Percentiles rank a stretch among this genome's conserved stretches.
Evolutionary conservation across 2,797 vertebrate species (phyloP).

Genomic region (Acrossocheilus fasciatus): DNA sequence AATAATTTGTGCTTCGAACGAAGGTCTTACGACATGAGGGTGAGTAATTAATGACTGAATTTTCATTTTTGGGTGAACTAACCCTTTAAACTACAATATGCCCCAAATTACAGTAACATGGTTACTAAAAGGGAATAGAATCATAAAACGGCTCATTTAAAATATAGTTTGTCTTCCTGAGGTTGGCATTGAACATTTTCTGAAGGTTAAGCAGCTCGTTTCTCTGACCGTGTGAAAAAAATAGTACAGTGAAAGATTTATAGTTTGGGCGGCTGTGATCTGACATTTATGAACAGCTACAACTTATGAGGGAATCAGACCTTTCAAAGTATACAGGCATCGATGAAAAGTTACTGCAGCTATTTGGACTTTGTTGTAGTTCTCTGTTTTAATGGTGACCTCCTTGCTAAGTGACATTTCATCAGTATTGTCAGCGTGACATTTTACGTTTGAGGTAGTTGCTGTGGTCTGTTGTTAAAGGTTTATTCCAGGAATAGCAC

Average conservation of each 20-base stretch:
- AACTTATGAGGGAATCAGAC: not conserved
- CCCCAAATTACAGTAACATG: not conserved
- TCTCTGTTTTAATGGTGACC: slow-evolving; percentile 5
- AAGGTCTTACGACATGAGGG: not conserved
- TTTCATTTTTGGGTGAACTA: not conserved
- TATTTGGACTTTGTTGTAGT: not conserved
- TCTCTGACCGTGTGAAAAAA: not conserved
- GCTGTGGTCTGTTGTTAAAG: not conserved
- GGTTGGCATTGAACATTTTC: not conserved
- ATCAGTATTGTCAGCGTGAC: not conserved
- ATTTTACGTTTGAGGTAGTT: slow-evolving; percentile 14
- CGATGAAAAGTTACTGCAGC: not conserved
- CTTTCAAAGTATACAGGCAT: not conserved
- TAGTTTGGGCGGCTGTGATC: not conserved
- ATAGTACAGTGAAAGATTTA: not conserved
- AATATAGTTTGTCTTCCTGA: not conserved
- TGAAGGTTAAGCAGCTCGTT: not conserved
- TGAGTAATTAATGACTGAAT: not conserved
- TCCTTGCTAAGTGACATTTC: not conserved
- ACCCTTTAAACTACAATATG: not conserved
- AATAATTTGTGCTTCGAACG: not conserved
- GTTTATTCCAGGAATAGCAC: not conserved
- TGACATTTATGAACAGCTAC: slow-evolving; percentile 1
- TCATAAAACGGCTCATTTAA: not conserved
- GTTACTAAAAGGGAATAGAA: not conserved